Conservation (phyloP, 2,113 vertebrate species). For the Calidris pugnax region DNA sequence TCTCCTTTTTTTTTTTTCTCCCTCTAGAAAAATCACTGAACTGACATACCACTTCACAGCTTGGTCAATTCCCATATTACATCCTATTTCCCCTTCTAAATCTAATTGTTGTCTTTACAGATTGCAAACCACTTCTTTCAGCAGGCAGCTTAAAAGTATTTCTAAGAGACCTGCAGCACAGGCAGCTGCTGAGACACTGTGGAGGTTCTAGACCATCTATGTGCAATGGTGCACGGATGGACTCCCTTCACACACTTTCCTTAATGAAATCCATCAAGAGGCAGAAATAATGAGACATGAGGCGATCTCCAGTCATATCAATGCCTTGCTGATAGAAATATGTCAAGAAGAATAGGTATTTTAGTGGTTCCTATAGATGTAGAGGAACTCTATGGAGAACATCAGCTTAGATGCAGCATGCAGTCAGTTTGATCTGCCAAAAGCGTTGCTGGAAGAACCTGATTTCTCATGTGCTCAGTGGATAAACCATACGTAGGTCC, state of each 20-base stretch:
- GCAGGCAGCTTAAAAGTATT: neutral
- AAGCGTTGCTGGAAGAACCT: neutral
- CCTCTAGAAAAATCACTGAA: neutral
- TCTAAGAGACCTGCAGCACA: neutral
- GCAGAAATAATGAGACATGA: neutral
- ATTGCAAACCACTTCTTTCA: neutral
- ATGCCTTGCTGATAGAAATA: neutral
- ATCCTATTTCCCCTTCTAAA: neutral
- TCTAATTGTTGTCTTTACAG: neutral
- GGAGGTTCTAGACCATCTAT: neutral
- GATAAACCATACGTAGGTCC: neutral
- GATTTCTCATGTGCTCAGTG: neutral
- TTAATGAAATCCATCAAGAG: neutral
- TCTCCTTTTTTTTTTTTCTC: rapidly evolving
- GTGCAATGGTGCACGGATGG: neutral
- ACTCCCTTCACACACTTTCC: neutral
- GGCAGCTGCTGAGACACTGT: neutral
- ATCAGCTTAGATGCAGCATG: rapidly evolving
- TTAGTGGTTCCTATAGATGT: neutral
- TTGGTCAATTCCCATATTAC: neutral
- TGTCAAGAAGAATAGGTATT: neutral
- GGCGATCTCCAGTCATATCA: neutral
- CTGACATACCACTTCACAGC: neutral
- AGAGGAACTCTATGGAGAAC: neutral
- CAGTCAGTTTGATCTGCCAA: neutral